Base-by-base conservation (phyloP, 2,888 invertebrate genomes). In the Opisthograptis luteolata region DNA sequence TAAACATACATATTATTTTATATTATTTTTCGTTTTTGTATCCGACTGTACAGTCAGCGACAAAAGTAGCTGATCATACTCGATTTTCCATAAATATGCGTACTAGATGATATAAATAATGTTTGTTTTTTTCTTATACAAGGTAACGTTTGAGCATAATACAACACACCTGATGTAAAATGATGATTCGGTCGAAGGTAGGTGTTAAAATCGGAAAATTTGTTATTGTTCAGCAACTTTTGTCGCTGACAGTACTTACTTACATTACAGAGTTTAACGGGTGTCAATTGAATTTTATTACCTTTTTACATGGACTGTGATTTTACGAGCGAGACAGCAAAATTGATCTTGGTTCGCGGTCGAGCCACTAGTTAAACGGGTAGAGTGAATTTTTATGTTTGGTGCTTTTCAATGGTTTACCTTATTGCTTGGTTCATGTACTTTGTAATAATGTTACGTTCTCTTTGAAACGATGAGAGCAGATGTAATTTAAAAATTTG, bases 271-370 rank as follows among this genome's bases (percentile, higher is more conserved):
- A 62, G 66, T 72, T 77, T 78, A 73, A 76, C 73, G 68, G 76
- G 69, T 81, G 82, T 82, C 84, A 83, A 85, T 84, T 84, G 86
- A 81, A 80, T 84, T 86, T 86, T 85, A 86, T 81, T 73, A 77
- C 70, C 71, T 66, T 81, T 84, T 84, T 81, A 81, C 79, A 84
- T 79, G 80, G 70, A 60, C 66, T 61, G 66, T 76, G 76, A 56
- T 53, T 86, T 86, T 85, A 87, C 84, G 86, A 86, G 70, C 76
- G 66, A 62, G 72, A 73, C 68, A 67, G 76, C 72, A 70, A 75
- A 81, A 81, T 81, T 79, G 81, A 79, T 66, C 70, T 62, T 35
- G 30, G 45, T 52, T 20, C 47, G 45, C 44, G 47, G 47, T 46
- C 56, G 39, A 42, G 36, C 45, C 46, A 50, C 43, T 42, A 50